Conservation (phyloP, 2,113 vertebrate genomes). For the Haemorhous mexicanus region DNA sequence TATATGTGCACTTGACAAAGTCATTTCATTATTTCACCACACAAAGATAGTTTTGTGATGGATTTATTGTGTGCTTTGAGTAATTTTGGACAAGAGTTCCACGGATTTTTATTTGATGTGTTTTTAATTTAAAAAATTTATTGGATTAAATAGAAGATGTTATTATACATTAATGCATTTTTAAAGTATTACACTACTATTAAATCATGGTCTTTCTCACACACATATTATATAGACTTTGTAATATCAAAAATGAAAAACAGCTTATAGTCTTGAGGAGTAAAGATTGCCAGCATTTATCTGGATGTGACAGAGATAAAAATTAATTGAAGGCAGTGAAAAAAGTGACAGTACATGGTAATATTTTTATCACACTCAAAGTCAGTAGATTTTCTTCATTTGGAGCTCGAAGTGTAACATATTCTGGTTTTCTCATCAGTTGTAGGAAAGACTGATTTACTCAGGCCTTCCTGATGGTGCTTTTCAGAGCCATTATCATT, state of each 20-base stretch:
- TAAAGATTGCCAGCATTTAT: slow-evolving; percentile 40
- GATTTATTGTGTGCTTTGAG: slow-evolving; percentile 22
- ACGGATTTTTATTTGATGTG: slow-evolving; percentile 23
- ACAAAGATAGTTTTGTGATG: slow-evolving; percentile 1
- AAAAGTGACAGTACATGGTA: neutral
- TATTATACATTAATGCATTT: slow-evolving; percentile 41
- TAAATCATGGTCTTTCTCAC: slow-evolving; percentile 16
- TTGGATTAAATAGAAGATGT: neutral
- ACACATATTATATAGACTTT: neutral
- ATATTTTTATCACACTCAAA: slow-evolving; percentile 3
- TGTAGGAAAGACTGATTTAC: neutral
- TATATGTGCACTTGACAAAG: neutral
- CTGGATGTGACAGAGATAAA: slow-evolving; percentile 40
- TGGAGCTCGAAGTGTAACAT: neutral
- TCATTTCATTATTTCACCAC: neutral
- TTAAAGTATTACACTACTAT: slow-evolving; percentile 7
- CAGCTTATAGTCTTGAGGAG: neutral
- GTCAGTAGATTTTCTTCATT: slow-evolving; percentile 24
- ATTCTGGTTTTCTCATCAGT: neutral
- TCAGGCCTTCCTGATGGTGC: neutral
- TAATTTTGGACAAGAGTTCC: neutral
- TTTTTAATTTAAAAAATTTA: slow-evolving; percentile 36
- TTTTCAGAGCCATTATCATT: neutral
- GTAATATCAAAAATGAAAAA: slow-evolving; percentile 29
- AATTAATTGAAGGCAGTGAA: slow-evolving; percentile 24